Evolutionary conservation across 2,113 vertebrate species (phyloP).

Genomic region (Varanus salvator): DNA sequence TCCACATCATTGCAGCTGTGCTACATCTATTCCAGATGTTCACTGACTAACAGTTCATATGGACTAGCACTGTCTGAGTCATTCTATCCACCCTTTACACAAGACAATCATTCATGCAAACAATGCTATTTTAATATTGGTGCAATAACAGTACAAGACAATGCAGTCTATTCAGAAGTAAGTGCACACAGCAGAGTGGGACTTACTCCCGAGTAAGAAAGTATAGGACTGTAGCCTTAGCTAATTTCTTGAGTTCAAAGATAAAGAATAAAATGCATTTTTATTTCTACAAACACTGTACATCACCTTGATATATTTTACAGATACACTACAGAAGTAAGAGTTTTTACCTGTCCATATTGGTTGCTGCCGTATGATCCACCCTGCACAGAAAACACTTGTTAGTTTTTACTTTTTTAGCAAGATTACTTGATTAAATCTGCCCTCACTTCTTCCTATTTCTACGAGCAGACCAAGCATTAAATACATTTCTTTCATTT

Average conservation of each 20-base stretch:
- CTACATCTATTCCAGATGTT: too few species aligned
- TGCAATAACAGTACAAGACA: too few species aligned
- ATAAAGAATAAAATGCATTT: not conserved
- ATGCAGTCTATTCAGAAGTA: too few species aligned
- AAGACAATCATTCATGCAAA: too few species aligned
- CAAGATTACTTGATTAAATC: too few species aligned
- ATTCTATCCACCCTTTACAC: not conserved
- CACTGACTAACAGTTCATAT: not conserved
- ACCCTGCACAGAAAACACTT: not conserved
- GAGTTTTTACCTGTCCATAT: constrained; percentile 18
- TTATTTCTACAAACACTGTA: not conserved
- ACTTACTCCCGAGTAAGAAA: too few species aligned
- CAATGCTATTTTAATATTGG: too few species aligned
- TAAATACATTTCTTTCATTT: too few species aligned
- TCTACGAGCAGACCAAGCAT: too few species aligned
- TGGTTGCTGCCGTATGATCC: not conserved
- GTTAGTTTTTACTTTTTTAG: too few species aligned
- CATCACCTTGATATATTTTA: not conserved
- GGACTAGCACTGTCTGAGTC: not conserved
- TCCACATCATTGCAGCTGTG: not conserved
- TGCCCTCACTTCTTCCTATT: too few species aligned
- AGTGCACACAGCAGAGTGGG: too few species aligned
- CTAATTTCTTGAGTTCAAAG: not conserved
- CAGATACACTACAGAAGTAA: not conserved
- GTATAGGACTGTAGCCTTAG: not conserved